Evolutionary conservation across 2,113 vertebrate species (phyloP).

Genomic region (Sphaerodactylus townsendi): DNA sequence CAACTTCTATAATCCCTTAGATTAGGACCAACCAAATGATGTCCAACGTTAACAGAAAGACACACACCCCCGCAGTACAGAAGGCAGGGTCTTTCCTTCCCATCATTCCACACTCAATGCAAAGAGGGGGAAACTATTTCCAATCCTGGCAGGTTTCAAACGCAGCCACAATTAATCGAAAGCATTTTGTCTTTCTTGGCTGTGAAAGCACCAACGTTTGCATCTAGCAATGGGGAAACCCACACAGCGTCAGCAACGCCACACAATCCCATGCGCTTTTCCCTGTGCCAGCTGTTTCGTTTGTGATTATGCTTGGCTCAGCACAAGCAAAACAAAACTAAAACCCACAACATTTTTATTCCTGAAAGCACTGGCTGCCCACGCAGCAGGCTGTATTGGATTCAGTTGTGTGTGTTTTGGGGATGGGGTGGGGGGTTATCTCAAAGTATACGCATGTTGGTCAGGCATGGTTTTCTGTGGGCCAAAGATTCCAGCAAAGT

Average conservation of each 20-base stretch:
- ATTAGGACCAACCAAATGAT: no score
- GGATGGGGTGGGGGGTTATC: neutral
- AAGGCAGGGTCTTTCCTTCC: no score
- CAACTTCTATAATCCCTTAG: no score
- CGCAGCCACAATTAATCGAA: no score
- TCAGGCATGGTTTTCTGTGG: neutral
- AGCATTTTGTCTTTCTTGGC: neutral
- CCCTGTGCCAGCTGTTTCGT: neutral
- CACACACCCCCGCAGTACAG: no score
- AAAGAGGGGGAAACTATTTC: neutral
- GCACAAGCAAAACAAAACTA: neutral
- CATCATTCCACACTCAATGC: no score
- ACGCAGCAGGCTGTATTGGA: neutral
- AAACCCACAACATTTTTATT: neutral
- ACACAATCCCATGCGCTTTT: neutral
- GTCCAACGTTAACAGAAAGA: no score
- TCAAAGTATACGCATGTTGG: no score
- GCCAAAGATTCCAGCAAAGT: no score
- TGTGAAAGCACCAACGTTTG: neutral
- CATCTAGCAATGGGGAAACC: neutral
- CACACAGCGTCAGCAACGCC: neutral
- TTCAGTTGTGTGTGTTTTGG: neutral
- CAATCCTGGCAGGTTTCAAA: neutral
- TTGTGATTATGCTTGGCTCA: neutral
- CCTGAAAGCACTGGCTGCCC: neutral